phyloP scores from a whole-genome alignment of 2,888 invertebrate genomes.

The Cetonia aurata region DNA sequence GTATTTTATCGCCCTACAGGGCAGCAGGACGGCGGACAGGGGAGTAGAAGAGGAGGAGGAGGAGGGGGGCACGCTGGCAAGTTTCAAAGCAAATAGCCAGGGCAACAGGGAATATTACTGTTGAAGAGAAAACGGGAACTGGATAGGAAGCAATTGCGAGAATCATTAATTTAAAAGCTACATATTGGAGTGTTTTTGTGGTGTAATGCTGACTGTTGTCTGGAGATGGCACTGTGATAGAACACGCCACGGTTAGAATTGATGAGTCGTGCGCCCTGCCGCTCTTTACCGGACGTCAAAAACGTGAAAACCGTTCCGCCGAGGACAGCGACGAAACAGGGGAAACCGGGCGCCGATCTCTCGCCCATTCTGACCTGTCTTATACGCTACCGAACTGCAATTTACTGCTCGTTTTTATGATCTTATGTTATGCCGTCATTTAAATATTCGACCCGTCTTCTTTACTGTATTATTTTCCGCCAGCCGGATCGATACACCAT shows the following conservation, averaged over 20 bases:
- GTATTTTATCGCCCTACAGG: constrained; percentile 59
- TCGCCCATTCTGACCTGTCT: constrained; percentile 41
- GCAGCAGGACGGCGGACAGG: constrained; percentile 50
- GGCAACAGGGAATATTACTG: constrained; percentile 61
- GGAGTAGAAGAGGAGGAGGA: too few species aligned
- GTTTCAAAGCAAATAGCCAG: constrained; percentile 66
- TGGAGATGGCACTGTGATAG: constrained; percentile 68
- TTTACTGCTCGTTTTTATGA: constrained; percentile 57
- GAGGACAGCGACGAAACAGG: constrained; percentile 25
- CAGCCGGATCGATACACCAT: constrained; percentile 43
- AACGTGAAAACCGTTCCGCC: constrained; percentile 40
- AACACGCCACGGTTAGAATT: constrained; percentile 66
- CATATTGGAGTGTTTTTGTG: constrained; percentile 67
- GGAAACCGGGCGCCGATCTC: neutral
- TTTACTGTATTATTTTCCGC: constrained; percentile 49
- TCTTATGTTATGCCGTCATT: constrained; percentile 47
- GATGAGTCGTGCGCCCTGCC: constrained; percentile 58
- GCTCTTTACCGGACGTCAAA: constrained; percentile 38
- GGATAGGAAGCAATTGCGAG: constrained; percentile 65
- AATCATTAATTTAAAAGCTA: constrained; percentile 68
- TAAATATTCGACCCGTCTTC: constrained; percentile 48
- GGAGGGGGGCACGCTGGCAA: too few species aligned
- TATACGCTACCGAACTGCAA: constrained; percentile 55
- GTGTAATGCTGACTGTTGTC: constrained; percentile 68
- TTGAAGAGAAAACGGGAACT: constrained; percentile 59